Evolutionary conservation across 2,888 invertebrate genomes (phyloP).

Genomic region (Ecdyonurus torrentis): DNA sequence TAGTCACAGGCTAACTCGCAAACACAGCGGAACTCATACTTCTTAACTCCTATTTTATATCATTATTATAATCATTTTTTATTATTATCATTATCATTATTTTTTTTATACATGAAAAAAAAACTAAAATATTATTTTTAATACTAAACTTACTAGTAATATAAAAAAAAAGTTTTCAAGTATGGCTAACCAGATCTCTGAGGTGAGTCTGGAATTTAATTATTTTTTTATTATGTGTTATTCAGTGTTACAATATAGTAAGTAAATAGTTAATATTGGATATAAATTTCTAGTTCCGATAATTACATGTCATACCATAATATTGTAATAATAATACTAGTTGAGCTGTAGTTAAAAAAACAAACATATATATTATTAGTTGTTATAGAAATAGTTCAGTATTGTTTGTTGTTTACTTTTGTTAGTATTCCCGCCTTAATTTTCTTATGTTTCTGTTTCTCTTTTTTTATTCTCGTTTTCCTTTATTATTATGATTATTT

Average conservation of each 20-base stretch:
- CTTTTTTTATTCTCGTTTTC: background rate
- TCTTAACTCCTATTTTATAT: no score
- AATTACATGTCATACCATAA: no score
- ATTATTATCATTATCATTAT: background rate
- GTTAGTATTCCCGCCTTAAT: no score
- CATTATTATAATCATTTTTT: background rate
- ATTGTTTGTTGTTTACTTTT: background rate
- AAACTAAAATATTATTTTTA: background rate
- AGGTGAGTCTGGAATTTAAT: background rate
- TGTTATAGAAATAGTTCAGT: no score
- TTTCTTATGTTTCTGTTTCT: background rate
- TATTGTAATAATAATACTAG: no score
- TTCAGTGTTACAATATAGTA: no score
- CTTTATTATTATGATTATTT: background rate
- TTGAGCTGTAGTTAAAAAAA: no score
- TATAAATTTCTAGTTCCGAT: no score
- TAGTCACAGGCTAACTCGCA: background rate
- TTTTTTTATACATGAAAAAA: background rate
- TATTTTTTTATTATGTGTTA: no score
- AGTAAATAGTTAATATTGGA: no score
- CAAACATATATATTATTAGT: background rate
- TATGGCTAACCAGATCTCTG: slow-evolving; percentile 8
- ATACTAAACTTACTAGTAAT: no score
- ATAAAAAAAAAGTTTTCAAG: background rate
- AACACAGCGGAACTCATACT: background rate